Evolutionary conservation across 2,888 invertebrate genomes (phyloP), one percentile per base, ranked within the genome.

Genomic region (Drosophila quasianomalipes): DNA sequence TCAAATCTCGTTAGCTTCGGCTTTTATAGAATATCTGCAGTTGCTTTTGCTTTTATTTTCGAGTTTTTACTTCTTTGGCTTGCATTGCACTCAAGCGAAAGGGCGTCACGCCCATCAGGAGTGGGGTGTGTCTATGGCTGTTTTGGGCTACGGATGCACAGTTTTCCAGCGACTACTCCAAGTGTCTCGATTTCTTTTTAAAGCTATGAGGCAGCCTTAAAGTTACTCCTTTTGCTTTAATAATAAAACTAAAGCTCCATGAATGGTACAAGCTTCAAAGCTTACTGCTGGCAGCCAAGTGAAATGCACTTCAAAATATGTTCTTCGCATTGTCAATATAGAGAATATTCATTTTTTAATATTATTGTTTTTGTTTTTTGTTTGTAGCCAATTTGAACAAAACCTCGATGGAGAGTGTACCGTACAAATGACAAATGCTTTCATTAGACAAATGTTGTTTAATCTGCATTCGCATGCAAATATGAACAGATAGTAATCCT

Each of bases 21-120:
- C 87, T 90, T 90, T 90, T 85, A 89, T 82, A 90, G 87, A 85
- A 86, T 83, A 90, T 90, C 84, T 86, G 88, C 70, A 82, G 83
- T 70, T 79, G 76, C 71, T 84, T 89, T 82, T 79, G 69, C 76
- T 65, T 61, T 57, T 62, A 62, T 81, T 68, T 76, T 76, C 41
- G 67, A 58, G 60, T 52, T 78, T 75, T 67, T 67, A 54, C 64
- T 70, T 76, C 49, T 64, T 64, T 62, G 54, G 72, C 76, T 67
- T 65, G 67, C 71, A 71, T 58, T 72, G 67, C 69, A 71, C 71
- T 76, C 76, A 62, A 80, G 71, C 82, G 68, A 75, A 82, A 70
- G 55, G 54, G 22, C 59, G 65, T 68, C 83, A 71, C 83, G 80
- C 83, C 80, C 80, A 64, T 33, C 19, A 31, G 61, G 61, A 47